Evolutionary conservation across 2,113 vertebrate genomes (phyloP), one percentile per base, ranked within the genome.

Genomic region (Myotis brandtii): DNA sequence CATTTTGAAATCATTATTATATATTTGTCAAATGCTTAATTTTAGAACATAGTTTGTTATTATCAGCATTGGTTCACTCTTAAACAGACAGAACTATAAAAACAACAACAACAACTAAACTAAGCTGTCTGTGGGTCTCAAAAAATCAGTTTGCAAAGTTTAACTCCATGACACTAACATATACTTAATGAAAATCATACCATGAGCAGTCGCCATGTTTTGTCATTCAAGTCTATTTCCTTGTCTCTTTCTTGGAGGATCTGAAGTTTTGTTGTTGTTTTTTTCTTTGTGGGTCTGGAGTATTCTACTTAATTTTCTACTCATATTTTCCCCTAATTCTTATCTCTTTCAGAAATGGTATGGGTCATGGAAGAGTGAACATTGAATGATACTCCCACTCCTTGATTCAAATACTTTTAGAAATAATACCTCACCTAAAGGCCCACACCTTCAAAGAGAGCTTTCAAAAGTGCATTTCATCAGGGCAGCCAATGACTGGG

Each of bases 371-470:
- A 67, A 73, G 46, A 73, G 62, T 54, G 62, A 56, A 89, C 32
- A 94, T 80, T 97, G 0, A 40, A 25, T 76, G 69, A 77, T 88
- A 79, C 32, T 1, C 5, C 0, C 32, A 9, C 50, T 56, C 37
- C 43, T 59, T 77, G 3, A 46, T 94, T 93, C n/a, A 85, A 34
- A 97, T 17, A 1, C 0, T 84, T 93, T 85, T 59, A 43, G 87
- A 95, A 96, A 83, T 0, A 66, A 84, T 95, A 85, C 2, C 88
- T 87, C 12, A 54, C 3, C 37, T 96, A 93, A 62, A 91, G 50
- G 96, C 34, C 48, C 14, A 83, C 77, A 94, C n/a, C 77, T 89
- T 94, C 1, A 69, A 86, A 27, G 46, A 88, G 89, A 95, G 11
- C 30, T 54, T 84, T 37, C 18, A 88, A 80, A 75, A 75, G 34